Percentiles rank a stretch among this genome's conserved stretches.
Evolutionary conservation across 2,113 vertebrate species (phyloP).

Genomic region (Phylloscopus trochilus): DNA sequence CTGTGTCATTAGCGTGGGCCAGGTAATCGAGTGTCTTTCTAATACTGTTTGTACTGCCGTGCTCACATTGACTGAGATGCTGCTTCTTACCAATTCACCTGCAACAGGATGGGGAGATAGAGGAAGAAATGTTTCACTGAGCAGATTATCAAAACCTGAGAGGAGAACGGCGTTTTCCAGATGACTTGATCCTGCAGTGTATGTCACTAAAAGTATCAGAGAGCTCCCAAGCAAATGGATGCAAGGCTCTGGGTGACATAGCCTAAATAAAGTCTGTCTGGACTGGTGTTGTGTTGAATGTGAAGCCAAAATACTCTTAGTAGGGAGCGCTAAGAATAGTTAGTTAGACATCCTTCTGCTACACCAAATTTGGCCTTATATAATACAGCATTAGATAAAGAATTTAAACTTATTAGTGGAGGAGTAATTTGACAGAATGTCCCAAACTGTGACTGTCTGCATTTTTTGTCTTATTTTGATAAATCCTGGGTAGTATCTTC

Average conservation of each 20-base stretch:
- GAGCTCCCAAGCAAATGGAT: not conserved
- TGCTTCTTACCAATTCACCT: not conserved
- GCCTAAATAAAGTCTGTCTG: not conserved
- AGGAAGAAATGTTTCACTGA: not conserved
- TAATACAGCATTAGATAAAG: not conserved
- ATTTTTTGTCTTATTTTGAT: not conserved
- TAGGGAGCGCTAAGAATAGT: not conserved
- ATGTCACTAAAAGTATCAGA: not conserved
- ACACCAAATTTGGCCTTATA: not conserved
- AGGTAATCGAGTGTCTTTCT: not conserved
- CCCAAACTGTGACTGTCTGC: not conserved
- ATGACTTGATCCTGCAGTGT: not conserved
- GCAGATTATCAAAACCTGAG: not conserved
- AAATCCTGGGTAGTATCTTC: not conserved
- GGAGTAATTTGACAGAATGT: not conserved
- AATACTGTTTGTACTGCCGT: not conserved
- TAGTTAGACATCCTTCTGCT: not conserved
- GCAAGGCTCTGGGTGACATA: not conserved
- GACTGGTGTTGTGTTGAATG: not conserved
- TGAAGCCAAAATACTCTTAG: not conserved
- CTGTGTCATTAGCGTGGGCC: not conserved
- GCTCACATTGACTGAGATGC: not conserved
- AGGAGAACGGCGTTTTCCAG: conserved; percentile 8
- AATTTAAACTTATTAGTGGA: not conserved
- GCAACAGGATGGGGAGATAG: not conserved